Base-by-base conservation (phyloP, 1,140 invertebrate genomes). In the Drosophila funebris region DNA sequence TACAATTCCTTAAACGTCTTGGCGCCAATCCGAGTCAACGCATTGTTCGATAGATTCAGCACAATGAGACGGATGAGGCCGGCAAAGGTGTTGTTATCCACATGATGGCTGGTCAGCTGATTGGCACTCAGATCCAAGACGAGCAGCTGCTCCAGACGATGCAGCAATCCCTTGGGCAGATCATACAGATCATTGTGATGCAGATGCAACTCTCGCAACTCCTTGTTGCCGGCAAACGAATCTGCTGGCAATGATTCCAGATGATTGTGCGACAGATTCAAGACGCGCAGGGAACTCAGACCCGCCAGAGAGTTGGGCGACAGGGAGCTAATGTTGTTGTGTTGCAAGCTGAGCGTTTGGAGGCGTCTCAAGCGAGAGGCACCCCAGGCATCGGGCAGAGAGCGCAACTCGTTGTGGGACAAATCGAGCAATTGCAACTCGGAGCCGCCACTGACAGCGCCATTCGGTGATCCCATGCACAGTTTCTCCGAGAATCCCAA, bases 201-300 rank as follows among this genome's bases (percentile, higher is more conserved):
- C 73, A 96, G 92, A 91, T 96, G 94, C 71, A 96, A 94, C 90
- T 96, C 95, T 2, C 94, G 93, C 27, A 96, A 92, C 77, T 96
- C 94, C 67, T 93, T 93, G 44, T 94, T 94, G 73, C 94, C 94
- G 27, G 93, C 93, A 85, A 97, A 96, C 33, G 96, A 91, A 24
- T 93, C 93, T 54, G 95, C 94, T 4, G 96, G 96, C 88, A 97
- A 85, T 13, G 94, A 94, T 61, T 94, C 94, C 78, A 97, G 91
- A 36, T 94, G 94, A 81, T 97, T 97, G 84, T 95, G 94, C 1
- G 96, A 96, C 62, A 96, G 91, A 90, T 97, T 97, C n/a, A 97
- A 93, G 41, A 95, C 93, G 73, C 94, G 94, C 60, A 97, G 91
- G 58, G 94, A 94, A 3, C 93, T 93, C 31, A 97, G 93, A 18